Evolutionary conservation across 2,888 invertebrate genomes (phyloP).

Genomic region (Lydus trimaculatus): DNA sequence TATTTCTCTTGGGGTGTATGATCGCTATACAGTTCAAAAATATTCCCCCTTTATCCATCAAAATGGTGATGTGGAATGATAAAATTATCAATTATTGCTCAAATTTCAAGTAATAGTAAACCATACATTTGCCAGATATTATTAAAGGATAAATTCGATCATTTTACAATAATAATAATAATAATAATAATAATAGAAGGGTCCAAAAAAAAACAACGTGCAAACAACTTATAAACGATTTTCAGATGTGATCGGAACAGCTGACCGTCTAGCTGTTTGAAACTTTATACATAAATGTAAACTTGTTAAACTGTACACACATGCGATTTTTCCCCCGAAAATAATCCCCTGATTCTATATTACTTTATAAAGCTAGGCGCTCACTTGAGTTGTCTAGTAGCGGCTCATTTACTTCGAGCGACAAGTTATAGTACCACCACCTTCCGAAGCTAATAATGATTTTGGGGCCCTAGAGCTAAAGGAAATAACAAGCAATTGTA

Average conservation of each 20-base stretch:
- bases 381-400: too few species aligned
- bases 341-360: neutral
- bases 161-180: neutral
- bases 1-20: neutral
- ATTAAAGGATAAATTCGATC: neutral
- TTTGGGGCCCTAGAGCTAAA: too few species aligned
- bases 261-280: conserved; percentile 2
- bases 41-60: neutral
- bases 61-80: too few species aligned
- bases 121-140: neutral
- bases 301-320: neutral
- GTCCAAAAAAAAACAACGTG: neutral
- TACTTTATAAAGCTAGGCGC: too few species aligned
- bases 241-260: conserved; percentile 2
- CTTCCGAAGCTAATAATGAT: too few species aligned
- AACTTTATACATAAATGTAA: neutral
- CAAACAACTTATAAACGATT: neutral
- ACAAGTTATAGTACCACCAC: too few species aligned
- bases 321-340: neutral
- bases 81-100: neutral
- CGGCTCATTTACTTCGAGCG: too few species aligned
- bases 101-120: neutral
- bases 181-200: neutral
- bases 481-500: too few species aligned
- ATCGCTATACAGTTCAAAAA: neutral